These are phyloP conservation scores for Podiceps cristatus DNA, from an alignment of 2,113 vertebrate species.

Conservation along the genomic window DNA sequence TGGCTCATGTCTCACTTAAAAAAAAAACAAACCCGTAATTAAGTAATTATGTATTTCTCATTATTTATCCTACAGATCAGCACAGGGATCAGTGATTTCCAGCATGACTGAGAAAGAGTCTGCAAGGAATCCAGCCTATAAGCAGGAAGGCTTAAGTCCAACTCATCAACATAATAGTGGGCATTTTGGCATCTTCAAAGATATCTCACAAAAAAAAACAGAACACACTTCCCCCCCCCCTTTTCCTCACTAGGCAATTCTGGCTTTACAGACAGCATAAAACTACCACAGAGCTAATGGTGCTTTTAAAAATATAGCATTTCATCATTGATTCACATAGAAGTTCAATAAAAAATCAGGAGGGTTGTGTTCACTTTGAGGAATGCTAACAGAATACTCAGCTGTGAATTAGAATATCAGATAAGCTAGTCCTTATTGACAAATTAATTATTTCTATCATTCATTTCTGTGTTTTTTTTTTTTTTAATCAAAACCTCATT, in stretches of 20 bases:
- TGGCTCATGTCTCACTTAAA: not conserved
- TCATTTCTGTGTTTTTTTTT: not conserved
- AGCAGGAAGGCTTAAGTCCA: not conserved
- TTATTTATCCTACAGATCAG: not conserved
- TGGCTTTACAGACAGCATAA: not conserved
- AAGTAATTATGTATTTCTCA: not conserved
- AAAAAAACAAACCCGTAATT: not conserved
- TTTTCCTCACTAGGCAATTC: not conserved
- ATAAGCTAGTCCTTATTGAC: constrained; percentile 38
- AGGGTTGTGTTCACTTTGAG: constrained; percentile 39
- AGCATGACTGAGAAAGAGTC: not conserved
- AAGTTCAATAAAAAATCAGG: constrained; percentile 23
- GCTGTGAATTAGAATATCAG: constrained; percentile 19
- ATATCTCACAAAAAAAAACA: not conserved
- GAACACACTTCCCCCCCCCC: not conserved
- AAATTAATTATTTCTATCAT: constrained; percentile 40
- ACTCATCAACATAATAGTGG: not conserved
- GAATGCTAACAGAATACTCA: not conserved
- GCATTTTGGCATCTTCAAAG: not conserved
- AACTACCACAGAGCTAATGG: not conserved
- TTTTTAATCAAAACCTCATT: constrained; percentile 52
- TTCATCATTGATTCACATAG: constrained; percentile 29
- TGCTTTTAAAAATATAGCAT: not conserved
- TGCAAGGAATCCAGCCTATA: not conserved
- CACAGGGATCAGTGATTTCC: not conserved